Conservation (phyloP, 2,888 invertebrate species). For the Tholera decimalis region DNA sequence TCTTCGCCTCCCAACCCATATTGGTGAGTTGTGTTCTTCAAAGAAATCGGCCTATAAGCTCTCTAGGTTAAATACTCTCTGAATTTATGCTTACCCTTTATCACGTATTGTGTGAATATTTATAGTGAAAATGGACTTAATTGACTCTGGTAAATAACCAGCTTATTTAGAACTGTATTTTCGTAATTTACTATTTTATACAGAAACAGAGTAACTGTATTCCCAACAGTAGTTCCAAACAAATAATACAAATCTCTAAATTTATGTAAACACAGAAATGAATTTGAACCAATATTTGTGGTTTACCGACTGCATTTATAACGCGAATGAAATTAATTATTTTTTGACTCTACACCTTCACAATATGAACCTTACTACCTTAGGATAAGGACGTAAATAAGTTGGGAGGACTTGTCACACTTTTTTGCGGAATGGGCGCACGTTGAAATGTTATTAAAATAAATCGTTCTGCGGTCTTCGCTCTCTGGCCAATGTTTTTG, state of each 20-base stretch:
- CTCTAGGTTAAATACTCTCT: too few species aligned
- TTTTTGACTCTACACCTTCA: conserved; percentile 27
- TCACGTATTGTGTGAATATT: too few species aligned
- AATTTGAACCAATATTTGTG: conserved; percentile 63
- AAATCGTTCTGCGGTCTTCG: conserved; percentile 61
- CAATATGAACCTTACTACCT: conserved; percentile 30
- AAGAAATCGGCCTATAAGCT: too few species aligned
- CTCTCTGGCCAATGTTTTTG: conserved; percentile 45
- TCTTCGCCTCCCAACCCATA: too few species aligned
- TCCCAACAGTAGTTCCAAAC: not conserved
- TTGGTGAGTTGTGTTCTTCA: too few species aligned
- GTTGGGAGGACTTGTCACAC: conserved; percentile 30
- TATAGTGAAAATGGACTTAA: too few species aligned
- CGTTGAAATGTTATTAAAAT: conserved; percentile 66
- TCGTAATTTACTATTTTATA: not conserved
- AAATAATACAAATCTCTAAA: conserved; percentile 50
- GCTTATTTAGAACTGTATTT: too few species aligned
- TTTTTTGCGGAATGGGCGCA: conserved; percentile 33
- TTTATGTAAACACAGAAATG: conserved; percentile 49
- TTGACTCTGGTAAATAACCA: too few species aligned
- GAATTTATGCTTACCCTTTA: too few species aligned
- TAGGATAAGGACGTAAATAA: conserved; percentile 22
- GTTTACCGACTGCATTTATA: conserved; percentile 62
- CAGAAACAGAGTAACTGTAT: not conserved
- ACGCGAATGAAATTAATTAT: conserved; percentile 61